A percentile compares a stretch with the other conserved stretches of the same genome.
Conservation (phyloP, 2,888 invertebrate species). For the Linyphia triangularis region DNA sequence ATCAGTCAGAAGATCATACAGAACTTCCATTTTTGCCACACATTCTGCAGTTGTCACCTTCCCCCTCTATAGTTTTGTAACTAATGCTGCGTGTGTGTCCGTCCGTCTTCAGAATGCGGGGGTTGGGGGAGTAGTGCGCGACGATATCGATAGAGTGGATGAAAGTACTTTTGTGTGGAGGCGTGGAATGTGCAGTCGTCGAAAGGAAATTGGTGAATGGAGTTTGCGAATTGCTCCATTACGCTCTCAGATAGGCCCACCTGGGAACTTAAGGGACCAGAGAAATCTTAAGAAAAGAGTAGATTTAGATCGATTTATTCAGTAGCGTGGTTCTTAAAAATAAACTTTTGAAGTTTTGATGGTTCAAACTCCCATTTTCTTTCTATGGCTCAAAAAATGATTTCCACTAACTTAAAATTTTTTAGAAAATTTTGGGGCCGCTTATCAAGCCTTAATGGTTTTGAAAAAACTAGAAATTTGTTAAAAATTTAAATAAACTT, state of each 20-base stretch:
- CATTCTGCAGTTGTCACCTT: neutral
- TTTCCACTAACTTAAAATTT: no score
- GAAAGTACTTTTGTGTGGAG: constrained; percentile 4
- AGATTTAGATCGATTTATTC: constrained; percentile 5
- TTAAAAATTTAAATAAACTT: no score
- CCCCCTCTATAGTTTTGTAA: neutral
- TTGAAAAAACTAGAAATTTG: no score
- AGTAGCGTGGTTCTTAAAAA: no score
- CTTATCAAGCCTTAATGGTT: no score
- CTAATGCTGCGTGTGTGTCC: constrained; percentile 24
- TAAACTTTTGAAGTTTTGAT: no score
- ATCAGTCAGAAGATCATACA: neutral
- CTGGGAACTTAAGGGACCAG: constrained; percentile 10
- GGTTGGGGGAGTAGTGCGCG: neutral
- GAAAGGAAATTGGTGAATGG: constrained; percentile 30
- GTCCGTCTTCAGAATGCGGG: neutral
- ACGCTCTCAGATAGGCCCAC: constrained; percentile 40
- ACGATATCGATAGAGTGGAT: neutral
- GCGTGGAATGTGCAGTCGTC: constrained; percentile 1
- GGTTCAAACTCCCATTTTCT: no score
- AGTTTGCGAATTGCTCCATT: constrained; percentile 58
- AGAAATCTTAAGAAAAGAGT: neutral
- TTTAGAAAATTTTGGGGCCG: no score
- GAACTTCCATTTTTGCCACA: constrained; percentile 17
- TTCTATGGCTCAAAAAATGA: no score